Evolutionary conservation across 2,113 vertebrate species (phyloP).

Genomic region (Notiomystis cincta): DNA sequence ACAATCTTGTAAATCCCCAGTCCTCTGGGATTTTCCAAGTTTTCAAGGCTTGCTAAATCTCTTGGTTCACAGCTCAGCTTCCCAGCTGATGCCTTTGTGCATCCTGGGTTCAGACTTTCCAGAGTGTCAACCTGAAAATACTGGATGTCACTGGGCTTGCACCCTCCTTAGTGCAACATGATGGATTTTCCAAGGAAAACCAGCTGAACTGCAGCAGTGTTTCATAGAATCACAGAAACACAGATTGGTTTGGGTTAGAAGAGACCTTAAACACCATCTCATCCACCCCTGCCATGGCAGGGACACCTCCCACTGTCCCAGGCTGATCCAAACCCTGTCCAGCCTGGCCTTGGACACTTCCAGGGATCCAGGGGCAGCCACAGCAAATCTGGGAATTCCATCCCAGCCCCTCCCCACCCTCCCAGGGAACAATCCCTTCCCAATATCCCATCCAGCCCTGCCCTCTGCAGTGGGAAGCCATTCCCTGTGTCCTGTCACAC

Average conservation of each 20-base stretch:
- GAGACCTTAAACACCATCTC: neutral
- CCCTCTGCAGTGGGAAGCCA: neutral
- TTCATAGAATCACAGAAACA: neutral
- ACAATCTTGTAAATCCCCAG: neutral
- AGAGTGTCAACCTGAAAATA: neutral
- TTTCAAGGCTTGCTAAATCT: neutral
- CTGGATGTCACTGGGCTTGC: neutral
- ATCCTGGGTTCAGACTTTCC: neutral
- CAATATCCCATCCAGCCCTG: fast-evolving
- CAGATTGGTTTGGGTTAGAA: neutral
- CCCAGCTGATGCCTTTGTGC: neutral
- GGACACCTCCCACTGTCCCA: neutral
- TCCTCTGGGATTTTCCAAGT: neutral
- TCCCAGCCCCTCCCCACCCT: neutral
- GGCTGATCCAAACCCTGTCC: neutral
- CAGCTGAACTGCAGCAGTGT: neutral
- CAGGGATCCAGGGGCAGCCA: neutral
- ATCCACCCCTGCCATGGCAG: neutral
- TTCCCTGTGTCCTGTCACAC: neutral
- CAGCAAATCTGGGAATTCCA: neutral
- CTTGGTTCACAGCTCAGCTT: neutral
- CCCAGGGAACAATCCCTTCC: neutral
- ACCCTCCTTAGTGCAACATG: neutral
- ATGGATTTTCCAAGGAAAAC: neutral
- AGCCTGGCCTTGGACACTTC: fast-evolving